Evolutionary conservation across 2,113 vertebrate genomes (phyloP).

Genomic region (Chaetodon trifascialis): DNA sequence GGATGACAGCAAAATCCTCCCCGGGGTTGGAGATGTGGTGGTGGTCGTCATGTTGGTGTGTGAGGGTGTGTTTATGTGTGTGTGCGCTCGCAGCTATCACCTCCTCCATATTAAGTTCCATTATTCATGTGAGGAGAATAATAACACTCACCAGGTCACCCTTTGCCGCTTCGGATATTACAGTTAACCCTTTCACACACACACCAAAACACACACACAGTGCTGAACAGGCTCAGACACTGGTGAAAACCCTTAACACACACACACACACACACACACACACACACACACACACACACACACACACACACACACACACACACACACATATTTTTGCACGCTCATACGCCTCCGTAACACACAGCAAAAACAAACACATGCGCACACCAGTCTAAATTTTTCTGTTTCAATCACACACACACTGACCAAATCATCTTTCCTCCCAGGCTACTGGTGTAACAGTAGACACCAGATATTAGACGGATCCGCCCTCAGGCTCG

Average conservation of each 20-base stretch:
- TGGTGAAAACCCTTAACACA: not conserved
- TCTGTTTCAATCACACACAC: not conserved
- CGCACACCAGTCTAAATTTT: not conserved
- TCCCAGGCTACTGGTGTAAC: slow-evolving; percentile 18
- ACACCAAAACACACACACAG: not conserved
- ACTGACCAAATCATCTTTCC: slow-evolving; percentile 16
- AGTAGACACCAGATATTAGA: slow-evolving; percentile 63
- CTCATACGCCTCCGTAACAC: not conserved
- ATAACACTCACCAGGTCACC: slow-evolving; percentile 74
- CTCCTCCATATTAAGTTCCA: slow-evolving; percentile 80
- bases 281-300: slow-evolving; percentile 3
- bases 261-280: not conserved
- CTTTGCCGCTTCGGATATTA: slow-evolving; percentile 75
- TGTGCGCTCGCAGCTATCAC: slow-evolving; percentile 65
- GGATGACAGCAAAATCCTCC: slow-evolving; percentile 49
- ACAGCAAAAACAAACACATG: not conserved
- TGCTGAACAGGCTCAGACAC: not conserved
- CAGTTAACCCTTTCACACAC: slow-evolving; percentile 72
- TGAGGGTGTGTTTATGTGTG: not conserved
- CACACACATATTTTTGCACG: not conserved
- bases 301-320: not conserved
- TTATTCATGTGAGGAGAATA: slow-evolving; percentile 82
- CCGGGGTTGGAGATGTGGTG: not conserved
- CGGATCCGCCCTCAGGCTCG: slow-evolving; percentile 30
- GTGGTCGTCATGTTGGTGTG: slow-evolving; percentile 3